Conservation (phyloP, 1,140 invertebrate genomes). For the Rhizoglyphus robini region DNA sequence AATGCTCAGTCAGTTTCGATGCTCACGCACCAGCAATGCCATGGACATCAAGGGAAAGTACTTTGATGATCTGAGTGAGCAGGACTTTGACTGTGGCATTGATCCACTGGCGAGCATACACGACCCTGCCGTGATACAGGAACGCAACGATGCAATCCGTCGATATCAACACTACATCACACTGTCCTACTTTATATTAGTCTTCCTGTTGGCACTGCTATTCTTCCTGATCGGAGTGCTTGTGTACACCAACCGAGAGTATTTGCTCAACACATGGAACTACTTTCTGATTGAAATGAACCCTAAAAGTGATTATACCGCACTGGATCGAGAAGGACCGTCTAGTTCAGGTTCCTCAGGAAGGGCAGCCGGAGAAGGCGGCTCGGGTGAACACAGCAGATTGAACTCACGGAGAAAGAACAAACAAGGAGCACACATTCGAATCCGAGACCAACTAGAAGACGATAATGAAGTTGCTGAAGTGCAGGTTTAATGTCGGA, state of each 20-base stretch:
- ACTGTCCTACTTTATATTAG: constrained; percentile 1
- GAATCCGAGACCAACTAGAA: not conserved
- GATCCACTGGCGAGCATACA: not conserved
- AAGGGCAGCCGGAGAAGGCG: not conserved
- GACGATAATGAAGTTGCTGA: not conserved
- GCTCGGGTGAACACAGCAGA: not conserved
- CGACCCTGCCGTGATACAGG: not conserved
- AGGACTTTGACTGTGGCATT: not conserved
- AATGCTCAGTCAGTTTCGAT: not conserved
- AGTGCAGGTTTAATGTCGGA: not conserved
- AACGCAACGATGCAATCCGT: not conserved
- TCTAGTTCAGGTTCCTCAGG: not conserved
- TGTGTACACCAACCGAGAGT: not conserved
- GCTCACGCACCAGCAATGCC: not conserved
- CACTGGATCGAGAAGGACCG: not conserved
- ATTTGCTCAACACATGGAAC: not conserved
- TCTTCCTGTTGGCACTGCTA: not conserved
- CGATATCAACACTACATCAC: constrained; percentile 3
- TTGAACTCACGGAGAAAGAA: not conserved
- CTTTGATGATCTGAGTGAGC: constrained; percentile 1
- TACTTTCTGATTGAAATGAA: not conserved
- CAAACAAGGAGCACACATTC: not conserved
- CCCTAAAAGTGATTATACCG: not conserved
- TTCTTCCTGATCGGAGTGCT: not conserved
- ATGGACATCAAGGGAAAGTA: not conserved